phyloP scores from a whole-genome alignment of 23 tunicate species.

The Oikopleura dioica region DNA sequence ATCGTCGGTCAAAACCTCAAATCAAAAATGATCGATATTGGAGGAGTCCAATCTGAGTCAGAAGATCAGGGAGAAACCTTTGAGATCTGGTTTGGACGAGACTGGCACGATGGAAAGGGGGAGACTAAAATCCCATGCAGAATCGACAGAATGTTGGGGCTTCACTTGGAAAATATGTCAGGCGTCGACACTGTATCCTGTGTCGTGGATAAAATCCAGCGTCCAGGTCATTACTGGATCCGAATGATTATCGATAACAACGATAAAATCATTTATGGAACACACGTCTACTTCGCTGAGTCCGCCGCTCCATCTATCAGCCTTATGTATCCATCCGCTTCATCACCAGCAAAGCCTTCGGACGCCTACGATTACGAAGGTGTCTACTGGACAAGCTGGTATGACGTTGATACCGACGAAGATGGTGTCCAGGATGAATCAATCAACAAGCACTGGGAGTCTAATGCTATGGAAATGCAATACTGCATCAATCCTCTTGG shows the following conservation, averaged over 20 bases:
- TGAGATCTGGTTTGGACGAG: not conserved
- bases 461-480: not conserved
- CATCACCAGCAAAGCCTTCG: not conserved
- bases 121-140: not conserved
- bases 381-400: not conserved
- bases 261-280: not conserved
- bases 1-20: not conserved
- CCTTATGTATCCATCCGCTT: not conserved
- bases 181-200: not conserved
- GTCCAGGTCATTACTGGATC: too few relatives aligned
- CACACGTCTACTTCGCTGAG: not conserved
- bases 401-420: not conserved
- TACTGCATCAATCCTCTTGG: not conserved
- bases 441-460: not conserved
- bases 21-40: not conserved
- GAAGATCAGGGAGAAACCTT: conserved; percentile 10
- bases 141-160: conserved; percentile 2
- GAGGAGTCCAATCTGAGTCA: not conserved
- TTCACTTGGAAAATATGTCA: not conserved
- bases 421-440: not conserved
- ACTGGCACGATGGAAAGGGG: not conserved
- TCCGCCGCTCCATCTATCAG: not conserved
- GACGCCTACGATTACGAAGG: not conserved
- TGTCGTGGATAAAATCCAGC: too few relatives aligned
- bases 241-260: too few relatives aligned